A percentile compares a stretch with the other conserved stretches of the same genome.
phyloP scores from a whole-genome alignment of 2,888 invertebrate species.

The Cyclophora punctaria region DNA sequence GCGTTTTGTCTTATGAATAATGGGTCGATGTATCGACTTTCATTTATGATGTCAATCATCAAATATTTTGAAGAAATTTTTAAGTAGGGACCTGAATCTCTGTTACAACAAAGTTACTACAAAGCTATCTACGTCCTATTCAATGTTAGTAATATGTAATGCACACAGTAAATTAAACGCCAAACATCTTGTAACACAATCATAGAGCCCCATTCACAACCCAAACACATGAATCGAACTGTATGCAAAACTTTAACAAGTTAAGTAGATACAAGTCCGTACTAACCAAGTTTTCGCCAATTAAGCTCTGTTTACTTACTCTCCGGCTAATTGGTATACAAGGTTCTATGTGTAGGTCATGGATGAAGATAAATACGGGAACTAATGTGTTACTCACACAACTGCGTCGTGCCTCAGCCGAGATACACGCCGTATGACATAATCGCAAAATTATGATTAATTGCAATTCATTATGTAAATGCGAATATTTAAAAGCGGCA shows the following conservation, averaged over 20 bases:
- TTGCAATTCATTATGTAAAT: slow-evolving; percentile 22
- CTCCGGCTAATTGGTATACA: slow-evolving; percentile 37
- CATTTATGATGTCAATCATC: too few relatives aligned
- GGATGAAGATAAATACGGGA: slow-evolving; percentile 45
- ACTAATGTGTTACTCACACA: slow-evolving; percentile 41
- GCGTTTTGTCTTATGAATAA: background rate
- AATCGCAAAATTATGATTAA: slow-evolving; percentile 36
- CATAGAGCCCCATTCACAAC: too few relatives aligned
- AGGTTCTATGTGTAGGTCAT: slow-evolving; percentile 47
- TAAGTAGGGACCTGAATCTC: too few relatives aligned
- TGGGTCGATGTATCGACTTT: too few relatives aligned
- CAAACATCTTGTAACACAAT: too few relatives aligned
- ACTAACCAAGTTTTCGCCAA: slow-evolving; percentile 24
- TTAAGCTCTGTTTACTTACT: slow-evolving; percentile 27
- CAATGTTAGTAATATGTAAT: too few relatives aligned
- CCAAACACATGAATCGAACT: too few relatives aligned
- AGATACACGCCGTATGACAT: slow-evolving; percentile 33
- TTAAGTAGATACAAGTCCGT: background rate
- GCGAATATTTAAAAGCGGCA: slow-evolving; percentile 9
- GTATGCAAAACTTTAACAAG: too few relatives aligned
- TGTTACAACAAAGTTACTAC: too few relatives aligned
- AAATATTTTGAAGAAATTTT: too few relatives aligned
- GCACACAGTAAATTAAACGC: too few relatives aligned
- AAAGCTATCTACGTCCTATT: too few relatives aligned
- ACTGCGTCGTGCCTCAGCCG: slow-evolving; percentile 17